A percentile compares a stretch with the other conserved stretches of the same genome.
Conservation (phyloP, 2,797 vertebrate genomes). For the Peromyscus nudipes region DNA sequence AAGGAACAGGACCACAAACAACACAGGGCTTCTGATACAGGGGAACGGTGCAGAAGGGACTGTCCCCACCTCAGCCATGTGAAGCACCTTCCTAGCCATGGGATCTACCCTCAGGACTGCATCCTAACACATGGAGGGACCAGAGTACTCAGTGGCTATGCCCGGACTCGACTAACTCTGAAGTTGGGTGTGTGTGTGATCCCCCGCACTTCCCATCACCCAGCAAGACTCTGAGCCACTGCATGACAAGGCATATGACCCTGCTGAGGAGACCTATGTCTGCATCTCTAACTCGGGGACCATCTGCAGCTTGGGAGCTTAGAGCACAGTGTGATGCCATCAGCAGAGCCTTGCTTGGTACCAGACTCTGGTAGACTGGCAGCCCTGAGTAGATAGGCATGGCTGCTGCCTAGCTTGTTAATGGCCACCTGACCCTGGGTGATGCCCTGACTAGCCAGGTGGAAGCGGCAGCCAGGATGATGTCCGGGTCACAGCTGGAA, state of each 20-base stretch:
- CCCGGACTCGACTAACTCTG: neutral
- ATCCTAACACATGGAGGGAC: neutral
- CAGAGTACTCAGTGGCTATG: neutral
- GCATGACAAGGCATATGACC: neutral
- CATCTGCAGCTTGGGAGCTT: fast-evolving
- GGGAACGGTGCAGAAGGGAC: fast-evolving
- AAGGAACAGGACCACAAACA: neutral
- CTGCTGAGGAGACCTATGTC: neutral
- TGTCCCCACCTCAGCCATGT: neutral
- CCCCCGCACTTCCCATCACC: neutral
- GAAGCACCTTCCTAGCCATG: too few species aligned
- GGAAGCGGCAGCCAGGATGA: neutral
- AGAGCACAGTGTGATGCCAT: neutral
- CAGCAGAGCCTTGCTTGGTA: fast-evolving
- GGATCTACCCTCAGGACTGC: neutral
- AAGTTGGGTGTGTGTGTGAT: neutral
- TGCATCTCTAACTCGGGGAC: neutral
- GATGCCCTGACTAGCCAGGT: fast-evolving
- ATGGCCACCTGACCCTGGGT: neutral
- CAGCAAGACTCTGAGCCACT: neutral
- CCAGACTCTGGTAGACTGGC: fast-evolving
- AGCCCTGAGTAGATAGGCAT: neutral
- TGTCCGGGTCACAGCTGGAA: neutral
- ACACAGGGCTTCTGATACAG: neutral
- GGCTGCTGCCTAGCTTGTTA: neutral